These are phyloP conservation scores for Leptura quadrifasciata DNA, from an alignment of 2,888 invertebrate genomes.

Conservation along the genomic window DNA sequence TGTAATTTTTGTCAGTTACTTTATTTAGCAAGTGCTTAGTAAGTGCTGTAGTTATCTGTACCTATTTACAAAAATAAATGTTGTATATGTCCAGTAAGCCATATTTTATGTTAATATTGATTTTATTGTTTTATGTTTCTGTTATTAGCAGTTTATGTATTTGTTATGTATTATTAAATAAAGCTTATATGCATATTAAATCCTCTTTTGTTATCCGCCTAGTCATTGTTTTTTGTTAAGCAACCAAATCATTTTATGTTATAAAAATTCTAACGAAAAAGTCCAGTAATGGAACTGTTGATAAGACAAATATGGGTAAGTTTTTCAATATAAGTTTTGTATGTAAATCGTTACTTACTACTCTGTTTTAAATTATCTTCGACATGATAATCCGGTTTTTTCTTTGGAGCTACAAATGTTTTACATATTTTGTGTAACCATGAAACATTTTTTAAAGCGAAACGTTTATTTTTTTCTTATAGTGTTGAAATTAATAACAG, in stretches of 20 bases:
- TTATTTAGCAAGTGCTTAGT: slow-evolving; percentile 7
- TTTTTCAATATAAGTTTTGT: too few species aligned
- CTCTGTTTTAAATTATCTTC: too few species aligned
- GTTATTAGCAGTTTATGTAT: slow-evolving; percentile 50
- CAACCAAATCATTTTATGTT: slow-evolving; percentile 32
- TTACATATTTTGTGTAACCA: too few species aligned
- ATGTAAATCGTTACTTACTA: too few species aligned
- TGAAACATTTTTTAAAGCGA: too few species aligned
- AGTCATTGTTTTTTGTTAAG: slow-evolving; percentile 38
- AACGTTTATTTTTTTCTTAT: too few species aligned
- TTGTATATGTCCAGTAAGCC: slow-evolving; percentile 46
- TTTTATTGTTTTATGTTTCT: slow-evolving; percentile 51
- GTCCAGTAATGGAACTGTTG: neutral
- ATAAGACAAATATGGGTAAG: neutral
- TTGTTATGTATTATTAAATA: slow-evolving; percentile 52
- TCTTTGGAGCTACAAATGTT: too few species aligned
- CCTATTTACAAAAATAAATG: slow-evolving; percentile 30
- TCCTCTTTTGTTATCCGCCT: slow-evolving; percentile 45
- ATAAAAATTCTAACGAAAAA: neutral
- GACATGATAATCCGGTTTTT: too few species aligned
- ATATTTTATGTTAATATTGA: slow-evolving; percentile 41
- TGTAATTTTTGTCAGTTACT: neutral
- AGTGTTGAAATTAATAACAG: too few species aligned
- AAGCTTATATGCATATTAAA: slow-evolving; percentile 50
- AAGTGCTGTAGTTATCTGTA: slow-evolving; percentile 31